Evolutionary conservation across 2,797 vertebrate species (phyloP), one percentile per base, ranked within the genome.

Genomic region (Echiichthys vipera): DNA sequence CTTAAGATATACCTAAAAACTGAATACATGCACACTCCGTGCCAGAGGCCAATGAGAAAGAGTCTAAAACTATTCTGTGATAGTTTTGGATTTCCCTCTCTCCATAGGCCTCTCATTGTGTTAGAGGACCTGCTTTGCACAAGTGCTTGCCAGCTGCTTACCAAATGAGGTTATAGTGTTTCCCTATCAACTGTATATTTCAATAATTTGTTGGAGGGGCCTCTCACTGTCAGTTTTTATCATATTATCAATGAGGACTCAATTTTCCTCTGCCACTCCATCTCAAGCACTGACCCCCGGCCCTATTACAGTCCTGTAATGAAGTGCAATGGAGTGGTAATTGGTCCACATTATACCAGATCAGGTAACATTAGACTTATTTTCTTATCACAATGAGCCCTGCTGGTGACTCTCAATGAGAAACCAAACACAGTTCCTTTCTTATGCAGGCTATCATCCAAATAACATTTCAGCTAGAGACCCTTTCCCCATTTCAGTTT

Each of bases 301-400:
- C 94, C 93, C 93, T 92, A 93, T 95, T 94, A 95, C 94, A 91
- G 92, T 85, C 89, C 93, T 94, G 94, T 95, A 95, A 95, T 95
- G 94, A 95, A 95, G 94, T 94, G 93, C 94, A 95, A 94, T 94
- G 94, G 94, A 95, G 92, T 94, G 92, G 94, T 95, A 95, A 95
- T 95, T 94, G 94, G 93, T 94, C 89, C 89, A 94, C 94, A 95
- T 95, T 95, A 95, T 95, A 93, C 92, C 92, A 94, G 94, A 94
- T 95, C 94, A 94, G 93, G 94, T 95, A 95, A 95, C 94, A 94
- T 93, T 94, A 93, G 92, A 93, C 94, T 93, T 94, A 94, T 95
- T 94, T 95, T 92, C 94, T 95, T 95, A 95, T 95, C 94, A 93
- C 94, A 92, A 93, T 91, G 92, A 93, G 90, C 85, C 86, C 92